These are phyloP conservation scores for Pollenia amentaria DNA, from an alignment of 2,888 invertebrate species.

Conservation along the genomic window DNA sequence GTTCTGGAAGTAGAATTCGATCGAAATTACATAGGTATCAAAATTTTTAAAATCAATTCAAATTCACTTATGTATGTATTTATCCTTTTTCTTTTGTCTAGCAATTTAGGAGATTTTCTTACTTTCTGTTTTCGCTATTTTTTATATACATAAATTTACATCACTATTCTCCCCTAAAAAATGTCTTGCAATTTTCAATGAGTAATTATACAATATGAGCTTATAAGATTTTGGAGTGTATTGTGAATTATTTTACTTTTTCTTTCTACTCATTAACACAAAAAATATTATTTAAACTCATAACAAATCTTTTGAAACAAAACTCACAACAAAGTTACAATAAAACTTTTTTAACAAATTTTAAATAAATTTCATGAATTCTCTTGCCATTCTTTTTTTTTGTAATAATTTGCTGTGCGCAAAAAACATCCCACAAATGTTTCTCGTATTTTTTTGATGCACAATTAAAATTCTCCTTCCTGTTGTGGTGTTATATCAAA, in stretches of 20 bases:
- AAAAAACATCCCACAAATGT: conserved; percentile 15
- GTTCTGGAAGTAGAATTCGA: no score
- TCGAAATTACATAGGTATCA: no score
- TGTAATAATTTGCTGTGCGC: conserved; percentile 3
- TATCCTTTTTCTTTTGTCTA: no score
- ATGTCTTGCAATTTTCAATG: conserved; percentile 5
- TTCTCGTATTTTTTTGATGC: background rate
- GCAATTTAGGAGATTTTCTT: background rate
- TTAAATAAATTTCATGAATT: background rate
- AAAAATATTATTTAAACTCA: conserved; percentile 49
- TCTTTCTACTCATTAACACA: conserved; percentile 28
- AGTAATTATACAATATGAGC: conserved; percentile 51
- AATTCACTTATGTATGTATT: no score
- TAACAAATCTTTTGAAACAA: conserved; percentile 49
- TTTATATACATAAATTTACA: background rate
- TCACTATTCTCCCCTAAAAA: background rate
- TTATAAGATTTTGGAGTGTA: conserved; percentile 31
- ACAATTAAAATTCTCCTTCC: conserved; percentile 1
- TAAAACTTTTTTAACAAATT: background rate
- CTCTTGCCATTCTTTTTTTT: background rate
- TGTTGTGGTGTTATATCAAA: conserved; percentile 35
- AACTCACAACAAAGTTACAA: conserved; percentile 49
- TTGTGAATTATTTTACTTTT: conserved; percentile 17
- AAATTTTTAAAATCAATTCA: no score
- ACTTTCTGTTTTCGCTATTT: background rate